Evolutionary conservation across 2,888 invertebrate species (phyloP).

Genomic region (Rhagium mordax): DNA sequence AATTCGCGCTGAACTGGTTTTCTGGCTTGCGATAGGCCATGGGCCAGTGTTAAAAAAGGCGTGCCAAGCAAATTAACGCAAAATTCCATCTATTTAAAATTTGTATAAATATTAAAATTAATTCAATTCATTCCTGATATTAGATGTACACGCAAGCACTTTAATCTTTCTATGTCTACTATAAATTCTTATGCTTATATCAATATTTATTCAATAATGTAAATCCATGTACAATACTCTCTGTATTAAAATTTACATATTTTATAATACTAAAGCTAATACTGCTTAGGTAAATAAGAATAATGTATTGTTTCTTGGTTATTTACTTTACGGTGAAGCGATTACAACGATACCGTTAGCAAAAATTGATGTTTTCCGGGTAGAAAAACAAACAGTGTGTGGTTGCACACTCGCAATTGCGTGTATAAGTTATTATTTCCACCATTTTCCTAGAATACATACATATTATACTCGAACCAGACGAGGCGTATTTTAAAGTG

Average conservation of each 20-base stretch:
- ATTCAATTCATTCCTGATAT: not conserved
- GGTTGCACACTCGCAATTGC: constrained; percentile 5
- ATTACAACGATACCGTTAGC: constrained; percentile 19
- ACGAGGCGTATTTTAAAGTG: not conserved
- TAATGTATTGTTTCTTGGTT: not conserved
- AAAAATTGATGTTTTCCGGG: constrained; percentile 28
- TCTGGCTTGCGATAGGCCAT: not conserved
- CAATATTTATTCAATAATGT: not conserved
- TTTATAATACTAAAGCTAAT: not conserved
- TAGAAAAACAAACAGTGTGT: constrained; percentile 16
- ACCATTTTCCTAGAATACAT: constrained; percentile 6
- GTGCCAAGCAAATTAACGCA: not conserved
- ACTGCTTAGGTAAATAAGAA: constrained; percentile 1
- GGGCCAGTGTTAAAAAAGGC: not conserved
- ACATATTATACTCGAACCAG: not conserved
- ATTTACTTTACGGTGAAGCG: not conserved
- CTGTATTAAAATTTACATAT: not conserved
- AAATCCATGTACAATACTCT: not conserved
- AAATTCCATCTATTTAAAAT: too few relatives aligned
- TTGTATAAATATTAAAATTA: too few relatives aligned
- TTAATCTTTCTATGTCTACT: not conserved
- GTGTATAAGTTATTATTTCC: constrained; percentile 5
- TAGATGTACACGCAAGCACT: not conserved
- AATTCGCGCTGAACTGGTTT: not conserved
- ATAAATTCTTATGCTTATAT: not conserved